Percentiles rank a stretch among this genome's conserved stretches.
Evolutionary conservation across 2,113 vertebrate genomes (phyloP).

Genomic region (Poeciliopsis occidentalis): DNA sequence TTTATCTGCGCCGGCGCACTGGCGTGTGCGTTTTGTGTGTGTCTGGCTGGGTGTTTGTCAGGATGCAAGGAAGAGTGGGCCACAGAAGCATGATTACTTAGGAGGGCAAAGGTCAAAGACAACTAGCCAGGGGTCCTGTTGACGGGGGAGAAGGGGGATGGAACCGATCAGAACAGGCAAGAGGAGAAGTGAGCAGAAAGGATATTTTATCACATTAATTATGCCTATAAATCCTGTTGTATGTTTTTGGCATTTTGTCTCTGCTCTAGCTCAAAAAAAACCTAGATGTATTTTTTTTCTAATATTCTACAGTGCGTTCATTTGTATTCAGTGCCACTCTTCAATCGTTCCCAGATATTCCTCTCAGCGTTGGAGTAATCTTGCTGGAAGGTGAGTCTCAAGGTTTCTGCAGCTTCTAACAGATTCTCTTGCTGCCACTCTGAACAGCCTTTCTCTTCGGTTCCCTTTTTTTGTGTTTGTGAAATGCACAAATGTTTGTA

Average conservation of each 20-base stretch:
- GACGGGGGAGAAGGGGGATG: conserved; percentile 25
- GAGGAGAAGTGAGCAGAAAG: conserved; percentile 6
- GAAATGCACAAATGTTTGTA: too few relatives aligned
- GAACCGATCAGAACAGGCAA: conserved; percentile 44
- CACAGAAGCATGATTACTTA: conserved; percentile 62
- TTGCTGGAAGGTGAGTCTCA: too few relatives aligned
- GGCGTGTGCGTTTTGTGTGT: conserved; percentile 5
- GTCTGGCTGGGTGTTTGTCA: conserved; percentile 18
- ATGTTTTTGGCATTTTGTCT: neutral
- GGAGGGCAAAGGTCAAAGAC: conserved; percentile 69
- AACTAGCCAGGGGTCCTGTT: conserved; percentile 47
- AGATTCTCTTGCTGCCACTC: too few relatives aligned
- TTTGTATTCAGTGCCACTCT: too few relatives aligned
- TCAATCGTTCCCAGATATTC: too few relatives aligned
- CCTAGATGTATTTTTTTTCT: too few relatives aligned
- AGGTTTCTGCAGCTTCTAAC: too few relatives aligned
- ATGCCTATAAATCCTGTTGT: neutral
- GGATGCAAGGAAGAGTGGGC: conserved; percentile 44
- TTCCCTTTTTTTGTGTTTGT: too few relatives aligned
- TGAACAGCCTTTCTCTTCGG: too few relatives aligned
- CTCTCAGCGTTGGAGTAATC: too few relatives aligned
- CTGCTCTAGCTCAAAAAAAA: too few relatives aligned
- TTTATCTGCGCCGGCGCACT: conserved; percentile 28
- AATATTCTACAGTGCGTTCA: too few relatives aligned
- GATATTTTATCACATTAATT: neutral